A percentile compares a stretch with the other conserved stretches of the same genome.
These are phyloP conservation scores for Bujurquina vittata DNA, from an alignment of 2,113 vertebrate genomes.

Conservation along the genomic window DNA sequence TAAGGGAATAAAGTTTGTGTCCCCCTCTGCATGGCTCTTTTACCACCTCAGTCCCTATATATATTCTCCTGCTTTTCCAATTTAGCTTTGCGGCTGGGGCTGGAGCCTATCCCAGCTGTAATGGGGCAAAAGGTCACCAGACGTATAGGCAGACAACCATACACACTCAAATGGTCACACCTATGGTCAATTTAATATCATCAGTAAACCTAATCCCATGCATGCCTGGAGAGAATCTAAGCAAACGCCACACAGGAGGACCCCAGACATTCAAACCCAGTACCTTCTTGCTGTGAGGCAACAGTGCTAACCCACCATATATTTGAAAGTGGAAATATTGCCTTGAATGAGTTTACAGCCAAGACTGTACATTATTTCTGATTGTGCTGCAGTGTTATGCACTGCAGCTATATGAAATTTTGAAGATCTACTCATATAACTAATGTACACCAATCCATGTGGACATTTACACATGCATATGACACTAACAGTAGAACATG, in stretches of 20 bases:
- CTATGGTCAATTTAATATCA: too few relatives aligned
- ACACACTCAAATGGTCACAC: too few relatives aligned
- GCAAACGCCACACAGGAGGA: not conserved
- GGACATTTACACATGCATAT: not conserved
- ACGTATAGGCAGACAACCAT: too few relatives aligned
- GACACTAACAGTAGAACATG: not conserved
- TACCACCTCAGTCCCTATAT: too few relatives aligned
- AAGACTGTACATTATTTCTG: not conserved
- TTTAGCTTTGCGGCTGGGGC: too few relatives aligned
- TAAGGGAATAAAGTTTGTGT: too few relatives aligned
- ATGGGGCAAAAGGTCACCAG: too few relatives aligned
- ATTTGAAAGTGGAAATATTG: not conserved
- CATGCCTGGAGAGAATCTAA: not conserved
- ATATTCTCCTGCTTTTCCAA: too few relatives aligned
- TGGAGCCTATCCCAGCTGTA: too few relatives aligned
- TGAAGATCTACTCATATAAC: not conserved
- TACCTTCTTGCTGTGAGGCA: not conserved
- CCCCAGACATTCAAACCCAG: not conserved
- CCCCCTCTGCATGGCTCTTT: too few relatives aligned
- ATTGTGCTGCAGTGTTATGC: not conserved
- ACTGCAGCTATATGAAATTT: not conserved
- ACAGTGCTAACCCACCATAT: not conserved
- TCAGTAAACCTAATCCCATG: too few relatives aligned
- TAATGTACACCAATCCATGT: not conserved
- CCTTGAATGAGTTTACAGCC: not conserved